Conservation (phyloP, 2,797 vertebrate genomes). For the Oryzias dopingdopingensis region DNA sequence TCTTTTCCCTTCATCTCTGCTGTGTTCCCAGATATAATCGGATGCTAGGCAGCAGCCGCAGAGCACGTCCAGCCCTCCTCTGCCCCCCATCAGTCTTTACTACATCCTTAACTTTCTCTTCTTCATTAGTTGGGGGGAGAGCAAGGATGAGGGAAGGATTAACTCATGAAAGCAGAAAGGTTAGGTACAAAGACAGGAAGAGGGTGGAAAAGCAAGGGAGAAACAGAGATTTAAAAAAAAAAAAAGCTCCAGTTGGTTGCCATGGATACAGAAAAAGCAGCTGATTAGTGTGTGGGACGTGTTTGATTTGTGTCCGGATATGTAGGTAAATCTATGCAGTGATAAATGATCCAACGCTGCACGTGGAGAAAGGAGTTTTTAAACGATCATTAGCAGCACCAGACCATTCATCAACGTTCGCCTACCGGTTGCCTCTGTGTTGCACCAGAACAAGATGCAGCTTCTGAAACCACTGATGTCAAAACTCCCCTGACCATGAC, state of each 20-base stretch:
- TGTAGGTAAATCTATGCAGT: slow-evolving; percentile 45
- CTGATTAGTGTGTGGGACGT: slow-evolving; percentile 57
- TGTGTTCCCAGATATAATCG: slow-evolving; percentile 48
- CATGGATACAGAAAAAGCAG: slow-evolving; percentile 47
- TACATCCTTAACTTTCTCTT: slow-evolving; percentile 34
- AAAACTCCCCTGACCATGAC: slow-evolving; percentile 37
- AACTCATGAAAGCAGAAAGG: slow-evolving; percentile 55
- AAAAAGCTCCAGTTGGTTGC: slow-evolving; percentile 42
- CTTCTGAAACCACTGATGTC: slow-evolving; percentile 31
- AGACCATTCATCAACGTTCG: slow-evolving; percentile 60
- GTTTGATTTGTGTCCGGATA: slow-evolving; percentile 32
- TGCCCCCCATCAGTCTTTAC: not conserved
- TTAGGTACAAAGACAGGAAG: slow-evolving; percentile 20
- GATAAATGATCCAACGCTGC: slow-evolving; percentile 52
- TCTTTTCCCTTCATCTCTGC: slow-evolving; percentile 48
- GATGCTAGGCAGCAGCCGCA: slow-evolving; percentile 28
- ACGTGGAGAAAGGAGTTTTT: slow-evolving; percentile 55
- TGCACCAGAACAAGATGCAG: slow-evolving; percentile 67
- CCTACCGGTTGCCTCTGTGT: slow-evolving; percentile 57
- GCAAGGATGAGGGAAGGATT: slow-evolving; percentile 43
- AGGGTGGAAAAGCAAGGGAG: slow-evolving; percentile 11
- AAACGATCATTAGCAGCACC: slow-evolving; percentile 58
- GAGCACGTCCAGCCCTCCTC: slow-evolving; percentile 21
- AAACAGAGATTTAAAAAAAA: slow-evolving; percentile 12
- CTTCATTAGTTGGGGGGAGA: slow-evolving; percentile 25